Evolutionary conservation across 2,113 vertebrate species (phyloP), one percentile per base, ranked within the genome.

Genomic region (Sterna hirundo): DNA sequence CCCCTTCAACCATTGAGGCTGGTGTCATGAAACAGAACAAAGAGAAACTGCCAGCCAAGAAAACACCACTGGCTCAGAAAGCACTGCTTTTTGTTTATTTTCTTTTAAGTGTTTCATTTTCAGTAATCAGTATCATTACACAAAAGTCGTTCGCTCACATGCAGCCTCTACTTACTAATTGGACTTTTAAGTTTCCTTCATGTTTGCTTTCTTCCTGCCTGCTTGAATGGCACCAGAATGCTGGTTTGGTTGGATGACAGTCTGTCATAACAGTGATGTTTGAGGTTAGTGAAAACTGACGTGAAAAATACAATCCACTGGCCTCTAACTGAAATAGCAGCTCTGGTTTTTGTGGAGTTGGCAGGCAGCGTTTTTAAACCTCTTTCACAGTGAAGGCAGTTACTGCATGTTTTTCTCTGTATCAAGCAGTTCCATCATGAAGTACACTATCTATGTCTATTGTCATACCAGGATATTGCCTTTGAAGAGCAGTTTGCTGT

Each of bases 11-110:
- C 93, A 81, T 92, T 96, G 91, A 96, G 92, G 91, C 76, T 97
- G 90, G 96, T 89, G 86, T 88, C 90, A 70, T 87, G 92, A 78
- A 97, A 96, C 38, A 94, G 96, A 98, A 98, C 97, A 97, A 98
- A 98, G 97, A 97, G 92, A 98, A 96, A 97, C 54, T 94, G 52
- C 86, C 93, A 96, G 96, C 88, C 97, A 97, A 93, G 94, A 91
- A 97, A 97, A 88, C 90, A 95, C 88, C 78, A 93, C 94, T 96
- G 83, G 71, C 90, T 95, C 88, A 93, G 86, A 94, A 88, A 94
- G 88, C 46, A 64, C 78, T 82, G 90, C 49, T 95, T 97, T 94
- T 90, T 87, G 85, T 90, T 96, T 96, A 87, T 94, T 94, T 97
- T 96, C 80, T 89, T 97, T 84, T 94, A 96, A 97, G 79, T 78